Evolutionary conservation across 2,888 invertebrate species (phyloP), one percentile per base, ranked within the genome.

Genomic region (Nomada ruficornis): DNA sequence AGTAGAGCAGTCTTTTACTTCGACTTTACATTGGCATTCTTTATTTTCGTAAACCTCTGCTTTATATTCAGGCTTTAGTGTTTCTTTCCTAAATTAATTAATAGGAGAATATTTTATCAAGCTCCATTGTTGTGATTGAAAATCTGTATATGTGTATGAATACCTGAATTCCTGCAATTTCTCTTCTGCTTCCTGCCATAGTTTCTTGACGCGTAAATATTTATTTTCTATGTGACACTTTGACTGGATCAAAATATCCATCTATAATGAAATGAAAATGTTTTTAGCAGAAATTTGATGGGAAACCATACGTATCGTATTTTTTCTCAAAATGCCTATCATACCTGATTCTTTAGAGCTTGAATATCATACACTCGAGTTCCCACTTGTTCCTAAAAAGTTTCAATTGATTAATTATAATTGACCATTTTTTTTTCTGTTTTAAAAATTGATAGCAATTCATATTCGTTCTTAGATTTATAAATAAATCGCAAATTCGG

Each of bases 131-230:
- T 18, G 7, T 0, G 2, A 9, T 50, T 47, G 18, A 11, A 26
- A 57, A 55, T 63, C 7, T 57, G 65, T 50, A n/a, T 60, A 67
- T 29, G 54, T 29, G 57, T 65, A 76, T 52, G 47, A 7, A 55
- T 88, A 91, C 91, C 86, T 90, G 42, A 90, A 70, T 82, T 81
- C 86, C 64, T 83, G 78, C 42, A 90, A 77, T 77, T 91, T 88
- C 55, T 68, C 50, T 29, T 89, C 86, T 44, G 87, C 76, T 57
- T 90, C 79, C 68, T 88, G 77, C 86, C 86, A 90, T 20, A 89
- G 82, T 55, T 62, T 77, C 69, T 89, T 86, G 23, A 86, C 62
- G 29, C 67, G 76, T 20, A 74, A 65, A 54, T 83, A 91, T 57
- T 90, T 85, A 23, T 82, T 85, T 75, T 91, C 87, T n/a, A 86